phyloP scores from a whole-genome alignment of 2,113 vertebrate genomes.

The Oreochromis aureus region DNA sequence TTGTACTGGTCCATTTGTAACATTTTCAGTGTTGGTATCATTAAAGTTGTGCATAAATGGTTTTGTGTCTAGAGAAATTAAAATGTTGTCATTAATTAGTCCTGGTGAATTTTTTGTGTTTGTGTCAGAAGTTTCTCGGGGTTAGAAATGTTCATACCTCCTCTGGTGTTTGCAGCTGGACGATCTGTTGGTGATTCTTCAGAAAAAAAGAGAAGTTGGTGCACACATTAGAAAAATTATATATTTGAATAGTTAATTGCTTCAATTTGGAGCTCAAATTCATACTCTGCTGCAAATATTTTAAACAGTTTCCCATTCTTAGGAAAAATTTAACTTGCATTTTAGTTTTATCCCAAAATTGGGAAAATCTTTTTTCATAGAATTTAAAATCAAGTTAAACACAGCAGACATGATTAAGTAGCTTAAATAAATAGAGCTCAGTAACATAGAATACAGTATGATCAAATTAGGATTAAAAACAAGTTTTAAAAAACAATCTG shows the following conservation, averaged over 20 bases:
- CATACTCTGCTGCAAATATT: neutral
- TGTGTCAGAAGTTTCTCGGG: neutral
- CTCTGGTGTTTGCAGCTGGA: neutral
- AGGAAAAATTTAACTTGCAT: neutral
- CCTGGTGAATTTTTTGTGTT: neutral
- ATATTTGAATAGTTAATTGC: neutral
- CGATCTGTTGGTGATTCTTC: neutral
- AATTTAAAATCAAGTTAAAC: neutral
- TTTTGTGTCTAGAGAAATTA: neutral
- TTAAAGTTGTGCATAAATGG: neutral
- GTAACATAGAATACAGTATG: neutral
- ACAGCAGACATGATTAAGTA: neutral
- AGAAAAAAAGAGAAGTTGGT: neutral
- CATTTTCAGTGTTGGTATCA: neutral
- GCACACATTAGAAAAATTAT: neutral
- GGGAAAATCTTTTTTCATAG: neutral
- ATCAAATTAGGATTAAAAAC: neutral
- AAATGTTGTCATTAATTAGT: neutral
- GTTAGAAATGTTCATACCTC: neutral
- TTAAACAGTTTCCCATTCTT: neutral
- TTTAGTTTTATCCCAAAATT: neutral
- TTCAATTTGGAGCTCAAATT: neutral
- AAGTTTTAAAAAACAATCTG: neutral
- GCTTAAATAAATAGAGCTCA: neutral
- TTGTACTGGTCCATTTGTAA: neutral